Evolutionary conservation across 2,113 vertebrate species (phyloP).

Genomic region (Saguinus midas): DNA sequence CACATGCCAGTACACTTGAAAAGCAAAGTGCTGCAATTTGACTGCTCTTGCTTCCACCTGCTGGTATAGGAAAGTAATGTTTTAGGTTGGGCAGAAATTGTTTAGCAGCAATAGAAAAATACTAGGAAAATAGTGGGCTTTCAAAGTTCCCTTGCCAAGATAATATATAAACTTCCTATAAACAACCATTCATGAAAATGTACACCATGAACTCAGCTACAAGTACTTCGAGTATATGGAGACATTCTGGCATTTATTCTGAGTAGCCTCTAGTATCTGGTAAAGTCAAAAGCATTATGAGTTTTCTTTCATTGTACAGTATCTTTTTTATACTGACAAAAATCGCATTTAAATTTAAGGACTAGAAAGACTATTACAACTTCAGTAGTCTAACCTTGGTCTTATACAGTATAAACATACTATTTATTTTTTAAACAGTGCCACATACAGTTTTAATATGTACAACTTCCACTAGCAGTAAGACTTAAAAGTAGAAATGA

Average conservation of each 20-base stretch:
- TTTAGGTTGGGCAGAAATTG: background rate
- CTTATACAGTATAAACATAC: background rate
- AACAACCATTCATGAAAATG: background rate
- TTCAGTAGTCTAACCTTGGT: background rate
- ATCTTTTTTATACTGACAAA: background rate
- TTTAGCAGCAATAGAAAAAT: background rate
- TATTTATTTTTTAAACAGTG: background rate
- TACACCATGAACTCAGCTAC: background rate
- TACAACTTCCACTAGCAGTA: background rate
- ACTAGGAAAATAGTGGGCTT: background rate
- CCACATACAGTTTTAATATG: background rate
- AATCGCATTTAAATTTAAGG: background rate
- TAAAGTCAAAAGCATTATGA: background rate
- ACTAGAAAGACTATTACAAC: background rate
- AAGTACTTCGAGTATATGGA: background rate
- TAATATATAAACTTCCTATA: background rate
- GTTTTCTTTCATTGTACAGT: background rate
- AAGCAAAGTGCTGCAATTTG: background rate
- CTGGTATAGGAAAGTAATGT: constrained; percentile 64
- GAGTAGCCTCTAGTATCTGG: background rate
- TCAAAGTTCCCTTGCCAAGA: background rate
- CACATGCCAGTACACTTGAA: background rate
- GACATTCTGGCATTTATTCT: background rate
- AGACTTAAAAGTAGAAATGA: background rate
- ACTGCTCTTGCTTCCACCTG: constrained; percentile 74